phyloP scores from a whole-genome alignment of 2,113 vertebrate genomes.

The Carassius gibelio region DNA sequence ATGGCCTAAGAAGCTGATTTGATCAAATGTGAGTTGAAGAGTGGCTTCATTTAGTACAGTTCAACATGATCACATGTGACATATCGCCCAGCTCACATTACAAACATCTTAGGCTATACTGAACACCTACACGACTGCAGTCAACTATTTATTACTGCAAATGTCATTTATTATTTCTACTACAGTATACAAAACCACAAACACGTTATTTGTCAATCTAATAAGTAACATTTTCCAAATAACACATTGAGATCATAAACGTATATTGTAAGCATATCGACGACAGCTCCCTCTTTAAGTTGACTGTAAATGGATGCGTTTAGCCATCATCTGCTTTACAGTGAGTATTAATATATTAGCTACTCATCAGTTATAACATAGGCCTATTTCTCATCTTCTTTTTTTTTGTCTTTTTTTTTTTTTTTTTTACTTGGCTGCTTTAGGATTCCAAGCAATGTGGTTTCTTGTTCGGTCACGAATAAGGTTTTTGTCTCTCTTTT shows the following conservation, averaged over 20 bases:
- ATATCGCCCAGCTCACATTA: not conserved
- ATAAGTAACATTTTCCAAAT: not conserved
- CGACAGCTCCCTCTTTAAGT: not conserved
- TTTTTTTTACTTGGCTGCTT: not conserved
- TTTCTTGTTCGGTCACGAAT: not conserved
- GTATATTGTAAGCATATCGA: not conserved
- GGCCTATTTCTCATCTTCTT: too few species aligned
- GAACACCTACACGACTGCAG: slow-evolving; percentile 11
- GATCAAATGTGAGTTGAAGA: not conserved
- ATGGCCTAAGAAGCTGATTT: not conserved
- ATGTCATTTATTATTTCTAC: not conserved
- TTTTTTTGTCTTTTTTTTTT: too few species aligned
- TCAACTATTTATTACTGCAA: slow-evolving; percentile 13
- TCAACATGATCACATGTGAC: not conserved
- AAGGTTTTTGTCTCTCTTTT: too few species aligned
- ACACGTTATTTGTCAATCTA: not conserved
- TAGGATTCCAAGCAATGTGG: not conserved
- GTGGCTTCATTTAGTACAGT: not conserved
- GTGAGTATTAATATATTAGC: not conserved
- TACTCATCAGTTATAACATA: too few species aligned
- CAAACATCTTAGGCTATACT: not conserved
- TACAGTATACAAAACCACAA: not conserved
- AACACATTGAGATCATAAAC: not conserved
- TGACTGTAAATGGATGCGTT: not conserved
- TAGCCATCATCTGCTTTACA: not conserved